These are phyloP conservation scores for Apodemia mormo DNA, from an alignment of 2,888 invertebrate species.

Conservation along the genomic window DNA sequence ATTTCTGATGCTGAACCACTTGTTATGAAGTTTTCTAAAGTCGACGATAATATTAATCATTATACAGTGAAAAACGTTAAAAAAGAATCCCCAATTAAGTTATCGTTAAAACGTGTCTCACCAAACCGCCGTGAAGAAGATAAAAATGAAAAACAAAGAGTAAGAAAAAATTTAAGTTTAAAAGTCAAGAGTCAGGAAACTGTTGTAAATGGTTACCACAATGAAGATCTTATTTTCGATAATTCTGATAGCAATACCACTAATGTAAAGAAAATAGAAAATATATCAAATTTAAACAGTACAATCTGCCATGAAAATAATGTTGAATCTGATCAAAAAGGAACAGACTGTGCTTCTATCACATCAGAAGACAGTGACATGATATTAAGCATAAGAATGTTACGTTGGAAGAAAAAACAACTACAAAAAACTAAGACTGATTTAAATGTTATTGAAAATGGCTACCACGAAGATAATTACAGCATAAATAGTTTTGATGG, in stretches of 20 bases:
- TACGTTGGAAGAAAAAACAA: not conserved
- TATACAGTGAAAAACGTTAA: conserved; percentile 3
- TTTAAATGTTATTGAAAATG: not conserved
- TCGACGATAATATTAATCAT: conserved; percentile 6
- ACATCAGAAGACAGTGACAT: not conserved
- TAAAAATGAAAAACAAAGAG: not conserved
- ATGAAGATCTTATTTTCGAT: not conserved
- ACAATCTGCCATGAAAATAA: not conserved
- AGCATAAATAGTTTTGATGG: not conserved
- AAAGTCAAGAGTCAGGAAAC: not conserved
- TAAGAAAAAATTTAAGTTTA: not conserved
- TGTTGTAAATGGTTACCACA: not conserved
- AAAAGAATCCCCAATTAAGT: conserved; percentile 8
- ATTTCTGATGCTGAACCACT: conserved; percentile 11
- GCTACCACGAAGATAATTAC: not conserved
- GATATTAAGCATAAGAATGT: not conserved
- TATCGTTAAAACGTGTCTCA: conserved; percentile 2
- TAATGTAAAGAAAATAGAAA: not conserved
- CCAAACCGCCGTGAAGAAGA: not conserved
- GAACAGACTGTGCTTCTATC: not conserved
- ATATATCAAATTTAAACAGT: too few relatives aligned
- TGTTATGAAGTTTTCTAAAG: conserved; percentile 10
- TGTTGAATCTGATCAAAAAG: not conserved
- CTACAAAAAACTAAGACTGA: not conserved
- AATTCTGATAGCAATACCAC: not conserved